Base-by-base conservation (phyloP, 1,140 invertebrate genomes). In the Thaumatotibia leucotreta region DNA sequence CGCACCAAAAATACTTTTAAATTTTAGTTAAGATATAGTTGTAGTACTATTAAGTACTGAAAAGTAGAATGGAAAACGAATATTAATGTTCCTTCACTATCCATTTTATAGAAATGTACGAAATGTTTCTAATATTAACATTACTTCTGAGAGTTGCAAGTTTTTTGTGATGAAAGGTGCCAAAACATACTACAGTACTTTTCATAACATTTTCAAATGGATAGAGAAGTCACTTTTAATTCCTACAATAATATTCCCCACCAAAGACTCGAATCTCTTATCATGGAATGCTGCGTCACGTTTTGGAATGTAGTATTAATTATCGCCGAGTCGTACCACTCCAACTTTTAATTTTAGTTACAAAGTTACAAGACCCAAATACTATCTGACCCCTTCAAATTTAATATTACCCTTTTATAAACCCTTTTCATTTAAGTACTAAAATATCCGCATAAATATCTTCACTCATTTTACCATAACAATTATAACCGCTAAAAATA, bases 1-100 rank as follows among this genome's bases (percentile, higher is more conserved):
- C 88, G 88, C 86, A 89, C 88, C 86, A 89, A 86, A 71, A 86
- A 85, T 89, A 88, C 79, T 85, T 79, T 88, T 84, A 54, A 83
- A 82, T 75, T 75, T 70, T 69, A 61, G 61, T 76, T 82, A 76
- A 72, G 74, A 73, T 82, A 72, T 68, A 78, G 79, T 80, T 80
- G 76, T 68, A 73, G 75, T 87, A 82, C 84, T 67, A 49, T 83
- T 80, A 82, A 85, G 81, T 86, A 87, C 81, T 69, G 71, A 74
- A 72, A 79, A 81, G 78, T 69, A 76, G 81, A 87, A 82, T 75
- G 24, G 39, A 29, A 29, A 84, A 83, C 82, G 82, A 86, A 88
- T 82, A 83, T 83, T 80, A 81, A 82, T 70, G 29, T 69, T 76
- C 64, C 75, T 78, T 80, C 74, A 64, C 24, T 58, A 58, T 27